phyloP scores from a whole-genome alignment of 1,140 invertebrate genomes.

The Antheraea mylitta region DNA sequence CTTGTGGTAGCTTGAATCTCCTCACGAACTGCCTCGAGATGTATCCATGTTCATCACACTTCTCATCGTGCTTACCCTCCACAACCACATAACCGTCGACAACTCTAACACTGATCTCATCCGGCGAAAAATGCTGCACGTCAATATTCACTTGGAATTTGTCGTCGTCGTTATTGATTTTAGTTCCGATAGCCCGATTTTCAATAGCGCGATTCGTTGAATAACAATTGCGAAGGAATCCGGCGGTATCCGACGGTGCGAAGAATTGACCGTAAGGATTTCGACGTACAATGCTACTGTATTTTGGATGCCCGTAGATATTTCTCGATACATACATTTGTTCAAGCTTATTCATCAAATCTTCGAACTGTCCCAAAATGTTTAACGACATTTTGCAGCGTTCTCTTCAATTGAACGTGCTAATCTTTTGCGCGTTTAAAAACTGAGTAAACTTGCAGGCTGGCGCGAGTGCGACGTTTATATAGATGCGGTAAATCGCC shows the following conservation, averaged over 20 bases:
- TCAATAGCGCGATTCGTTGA: no score
- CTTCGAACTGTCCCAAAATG: slow-evolving; percentile 35
- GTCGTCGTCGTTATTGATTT: slow-evolving; percentile 47
- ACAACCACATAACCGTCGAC: slow-evolving; percentile 84
- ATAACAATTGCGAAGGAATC: background rate
- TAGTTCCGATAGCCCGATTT: slow-evolving; percentile 14
- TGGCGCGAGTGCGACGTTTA: background rate
- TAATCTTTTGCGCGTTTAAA: background rate
- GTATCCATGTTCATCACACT: slow-evolving; percentile 85
- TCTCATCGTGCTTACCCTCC: slow-evolving; percentile 88
- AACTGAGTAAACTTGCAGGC: background rate
- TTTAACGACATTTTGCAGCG: slow-evolving; percentile 41
- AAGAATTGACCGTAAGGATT: background rate
- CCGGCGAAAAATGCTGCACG: slow-evolving; percentile 91
- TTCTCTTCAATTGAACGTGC: slow-evolving; percentile 13
- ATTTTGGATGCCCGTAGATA: background rate
- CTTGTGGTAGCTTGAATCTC: slow-evolving; percentile 84
- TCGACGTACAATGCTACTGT: background rate
- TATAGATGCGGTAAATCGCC: slow-evolving; percentile 28
- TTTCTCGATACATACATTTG: slow-evolving; percentile 27
- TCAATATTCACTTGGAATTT: slow-evolving; percentile 87
- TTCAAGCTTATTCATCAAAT: slow-evolving; percentile 48
- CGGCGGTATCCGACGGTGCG: background rate
- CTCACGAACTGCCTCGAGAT: slow-evolving; percentile 87
- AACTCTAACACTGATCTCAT: slow-evolving; percentile 91